Percentiles rank a stretch among this genome's conserved stretches.
Evolutionary conservation across 2,888 invertebrate species (phyloP).

Genomic region (Agrenia bidenticulata): DNA sequence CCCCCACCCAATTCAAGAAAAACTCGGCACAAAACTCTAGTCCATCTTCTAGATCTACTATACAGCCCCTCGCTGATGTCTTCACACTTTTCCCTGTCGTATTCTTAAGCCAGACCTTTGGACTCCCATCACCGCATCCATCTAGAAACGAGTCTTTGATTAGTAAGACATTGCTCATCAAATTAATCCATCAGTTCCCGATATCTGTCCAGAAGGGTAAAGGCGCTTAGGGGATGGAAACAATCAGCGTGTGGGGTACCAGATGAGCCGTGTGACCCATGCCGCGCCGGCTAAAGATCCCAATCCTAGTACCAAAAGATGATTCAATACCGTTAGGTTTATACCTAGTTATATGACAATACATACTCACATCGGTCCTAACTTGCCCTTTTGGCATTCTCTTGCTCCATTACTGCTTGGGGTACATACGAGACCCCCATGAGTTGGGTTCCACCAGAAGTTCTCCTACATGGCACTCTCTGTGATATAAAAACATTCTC

Average conservation of each 20-base stretch:
- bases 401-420: no score
- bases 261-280: no score
- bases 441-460: background rate
- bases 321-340: no score
- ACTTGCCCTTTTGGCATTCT: no score
- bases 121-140: constrained; percentile 8
- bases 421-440: no score
- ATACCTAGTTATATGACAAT: no score
- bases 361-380: no score
- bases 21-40: background rate
- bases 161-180: background rate
- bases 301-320: background rate
- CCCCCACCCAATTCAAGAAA: background rate
- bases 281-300: background rate
- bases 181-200: background rate
- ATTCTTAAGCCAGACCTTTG: constrained; percentile 1
- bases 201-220: background rate
- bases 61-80: no score
- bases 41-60: background rate
- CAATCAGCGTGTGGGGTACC: no score
- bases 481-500: background rate
- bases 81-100: no score
- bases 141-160: background rate
- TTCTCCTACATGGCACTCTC: background rate
- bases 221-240: no score